Conservation (phyloP, 1,140 invertebrate species). For the Penaeus japonicus region DNA sequence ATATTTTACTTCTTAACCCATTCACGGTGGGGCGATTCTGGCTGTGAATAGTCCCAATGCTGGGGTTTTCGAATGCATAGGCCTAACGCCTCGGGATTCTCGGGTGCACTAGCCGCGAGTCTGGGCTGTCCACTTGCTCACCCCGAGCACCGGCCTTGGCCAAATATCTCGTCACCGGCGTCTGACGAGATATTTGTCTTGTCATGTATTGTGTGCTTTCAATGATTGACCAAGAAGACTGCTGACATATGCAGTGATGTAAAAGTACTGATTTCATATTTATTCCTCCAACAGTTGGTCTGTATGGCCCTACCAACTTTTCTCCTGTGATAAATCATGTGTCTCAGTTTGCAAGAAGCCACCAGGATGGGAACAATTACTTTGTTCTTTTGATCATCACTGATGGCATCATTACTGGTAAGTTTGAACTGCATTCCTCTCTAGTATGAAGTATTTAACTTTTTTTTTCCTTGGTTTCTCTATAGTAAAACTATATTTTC, state of each 20-base stretch:
- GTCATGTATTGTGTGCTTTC: too few species aligned
- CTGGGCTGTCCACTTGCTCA: too few species aligned
- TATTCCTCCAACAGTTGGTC: constrained; percentile 61
- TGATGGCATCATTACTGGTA: constrained; percentile 71
- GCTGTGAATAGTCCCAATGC: too few species aligned
- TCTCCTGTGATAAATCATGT: constrained; percentile 67
- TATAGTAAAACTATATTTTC: too few species aligned
- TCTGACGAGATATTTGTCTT: too few species aligned
- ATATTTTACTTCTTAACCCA: too few species aligned
- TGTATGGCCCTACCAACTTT: constrained; percentile 70
- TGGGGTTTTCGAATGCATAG: too few species aligned
- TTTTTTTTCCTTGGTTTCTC: background rate
- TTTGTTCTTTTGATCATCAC: constrained; percentile 70
- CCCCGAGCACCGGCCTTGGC: too few species aligned
- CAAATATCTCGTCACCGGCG: too few species aligned
- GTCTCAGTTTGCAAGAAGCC: constrained; percentile 60
- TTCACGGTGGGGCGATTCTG: too few species aligned
- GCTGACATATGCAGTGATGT: background rate
- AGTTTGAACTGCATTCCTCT: background rate
- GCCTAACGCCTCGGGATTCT: too few species aligned
- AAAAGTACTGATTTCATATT: constrained; percentile 54
- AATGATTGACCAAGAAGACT: background rate
- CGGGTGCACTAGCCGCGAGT: too few species aligned
- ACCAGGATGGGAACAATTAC: constrained; percentile 66
- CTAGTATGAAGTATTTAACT: background rate